These are phyloP conservation scores for Dipodomys spectabilis DNA, from an alignment of 2,113 vertebrate genomes.

Conservation along the genomic window DNA sequence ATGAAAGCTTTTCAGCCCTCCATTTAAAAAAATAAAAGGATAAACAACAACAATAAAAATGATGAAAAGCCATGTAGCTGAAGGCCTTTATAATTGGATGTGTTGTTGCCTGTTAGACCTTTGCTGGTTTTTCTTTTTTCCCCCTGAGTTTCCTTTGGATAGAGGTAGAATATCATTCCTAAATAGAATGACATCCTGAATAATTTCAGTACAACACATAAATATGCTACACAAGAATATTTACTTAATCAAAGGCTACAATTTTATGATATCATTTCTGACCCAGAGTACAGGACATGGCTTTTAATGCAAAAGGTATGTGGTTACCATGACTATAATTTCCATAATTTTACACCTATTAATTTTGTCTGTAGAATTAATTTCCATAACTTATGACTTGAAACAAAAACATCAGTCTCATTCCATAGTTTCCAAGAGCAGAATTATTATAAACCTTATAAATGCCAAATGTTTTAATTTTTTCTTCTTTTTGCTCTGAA, in stretches of 20 bases:
- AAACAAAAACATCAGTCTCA: slow-evolving; percentile 82
- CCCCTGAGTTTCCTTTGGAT: background rate
- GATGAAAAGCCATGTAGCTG: background rate
- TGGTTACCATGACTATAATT: slow-evolving; percentile 86
- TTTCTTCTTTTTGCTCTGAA: slow-evolving; percentile 62
- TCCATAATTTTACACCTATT: slow-evolving; percentile 87
- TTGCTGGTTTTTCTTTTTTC: slow-evolving; percentile 43
- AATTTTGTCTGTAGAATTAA: slow-evolving; percentile 85
- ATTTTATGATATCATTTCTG: slow-evolving; percentile 67
- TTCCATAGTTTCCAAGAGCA: slow-evolving; percentile 77
- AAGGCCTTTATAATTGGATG: background rate
- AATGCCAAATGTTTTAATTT: slow-evolving; percentile 72
- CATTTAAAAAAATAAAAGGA: background rate
- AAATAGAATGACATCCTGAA: slow-evolving; percentile 34
- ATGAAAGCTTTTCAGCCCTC: slow-evolving; percentile 22
- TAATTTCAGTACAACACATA: slow-evolving; percentile 72
- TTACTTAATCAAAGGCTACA: slow-evolving; percentile 64
- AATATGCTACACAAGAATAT: slow-evolving; percentile 58
- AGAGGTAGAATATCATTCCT: background rate
- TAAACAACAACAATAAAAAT: background rate
- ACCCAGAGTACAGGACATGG: slow-evolving; percentile 67
- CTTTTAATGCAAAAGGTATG: slow-evolving; percentile 80
- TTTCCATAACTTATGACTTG: slow-evolving; percentile 84
- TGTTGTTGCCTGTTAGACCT: background rate
- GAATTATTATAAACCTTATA: slow-evolving; percentile 78